Evolutionary conservation across 2,888 invertebrate genomes (phyloP).

Genomic region (Cataglyphis rosenhaueri): DNA sequence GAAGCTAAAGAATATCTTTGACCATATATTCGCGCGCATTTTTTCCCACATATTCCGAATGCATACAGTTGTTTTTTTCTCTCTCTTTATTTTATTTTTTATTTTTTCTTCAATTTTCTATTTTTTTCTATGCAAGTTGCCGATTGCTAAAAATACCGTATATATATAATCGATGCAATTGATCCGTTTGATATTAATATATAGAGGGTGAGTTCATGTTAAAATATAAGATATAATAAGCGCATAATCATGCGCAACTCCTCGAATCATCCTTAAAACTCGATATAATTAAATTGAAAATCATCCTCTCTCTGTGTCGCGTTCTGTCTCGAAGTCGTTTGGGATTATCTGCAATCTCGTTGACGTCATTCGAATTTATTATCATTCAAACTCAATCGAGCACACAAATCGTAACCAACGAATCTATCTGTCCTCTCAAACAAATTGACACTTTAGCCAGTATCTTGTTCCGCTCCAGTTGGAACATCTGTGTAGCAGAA

Average conservation of each 20-base stretch:
- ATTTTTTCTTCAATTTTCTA: background rate
- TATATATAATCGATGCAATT: background rate
- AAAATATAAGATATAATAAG: slow-evolving; percentile 23
- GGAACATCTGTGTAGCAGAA: slow-evolving; percentile 24
- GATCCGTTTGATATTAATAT: background rate
- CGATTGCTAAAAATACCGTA: background rate
- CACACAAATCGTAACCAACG: slow-evolving; percentile 6
- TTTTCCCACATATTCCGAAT: slow-evolving; percentile 4
- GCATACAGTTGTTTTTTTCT: background rate
- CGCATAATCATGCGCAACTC: background rate
- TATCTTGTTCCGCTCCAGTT: slow-evolving; percentile 61
- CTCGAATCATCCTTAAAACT: background rate
- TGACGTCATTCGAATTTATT: slow-evolving; percentile 48
- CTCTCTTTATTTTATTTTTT: no score
- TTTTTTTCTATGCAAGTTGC: background rate
- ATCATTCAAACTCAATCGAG: slow-evolving; percentile 53
- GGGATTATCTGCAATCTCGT: slow-evolving; percentile 10
- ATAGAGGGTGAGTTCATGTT: no score
- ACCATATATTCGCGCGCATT: slow-evolving; percentile 18
- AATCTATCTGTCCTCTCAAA: slow-evolving; percentile 31
- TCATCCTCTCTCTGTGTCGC: background rate
- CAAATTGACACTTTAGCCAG: slow-evolving; percentile 51
- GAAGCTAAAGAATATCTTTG: slow-evolving; percentile 22
- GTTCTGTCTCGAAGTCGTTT: slow-evolving; percentile 13
- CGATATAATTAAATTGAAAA: slow-evolving; percentile 35